These are phyloP conservation scores for Drosophila pachea DNA, from an alignment of 1,140 invertebrate genomes.

Conservation along the genomic window DNA sequence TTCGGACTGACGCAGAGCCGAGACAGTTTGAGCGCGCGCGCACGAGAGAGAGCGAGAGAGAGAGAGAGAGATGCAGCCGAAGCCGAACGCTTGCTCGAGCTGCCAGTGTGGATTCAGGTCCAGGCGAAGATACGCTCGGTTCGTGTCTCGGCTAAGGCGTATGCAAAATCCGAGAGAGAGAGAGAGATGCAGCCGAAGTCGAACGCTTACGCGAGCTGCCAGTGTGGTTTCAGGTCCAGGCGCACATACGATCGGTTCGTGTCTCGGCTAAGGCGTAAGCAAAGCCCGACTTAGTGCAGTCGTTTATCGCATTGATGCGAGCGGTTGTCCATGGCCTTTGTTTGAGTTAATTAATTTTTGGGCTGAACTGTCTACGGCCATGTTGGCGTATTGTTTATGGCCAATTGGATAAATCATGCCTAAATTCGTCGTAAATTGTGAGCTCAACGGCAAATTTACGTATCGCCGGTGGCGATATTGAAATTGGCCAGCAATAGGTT, in stretches of 20 bases:
- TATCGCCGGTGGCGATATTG: constrained; percentile 50
- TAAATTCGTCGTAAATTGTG: constrained; percentile 69
- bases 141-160: constrained; percentile 39
- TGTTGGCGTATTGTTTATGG: constrained; percentile 59
- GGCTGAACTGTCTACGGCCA: constrained; percentile 9
- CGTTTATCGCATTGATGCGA: constrained; percentile 39
- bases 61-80: background rate
- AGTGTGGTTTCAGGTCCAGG: constrained; percentile 20
- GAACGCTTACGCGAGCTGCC: constrained; percentile 7
- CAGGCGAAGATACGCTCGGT: constrained; percentile 35
- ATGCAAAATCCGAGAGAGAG: too few species aligned
- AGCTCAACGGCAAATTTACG: constrained; percentile 21
- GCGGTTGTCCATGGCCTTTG: constrained; percentile 45
- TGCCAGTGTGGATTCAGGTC: constrained; percentile 8
- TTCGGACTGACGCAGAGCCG: constrained; percentile 1
- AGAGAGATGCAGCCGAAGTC: constrained; percentile 7
- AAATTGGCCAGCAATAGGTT: constrained; percentile 65
- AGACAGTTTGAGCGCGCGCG: too few species aligned
- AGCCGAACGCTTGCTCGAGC: constrained; percentile 1
- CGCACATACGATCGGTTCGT: constrained; percentile 34
- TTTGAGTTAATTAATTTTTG: constrained; percentile 45
- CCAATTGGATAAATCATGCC: constrained; percentile 65
- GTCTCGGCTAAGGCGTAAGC: constrained; percentile 21
- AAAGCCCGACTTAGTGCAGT: constrained; percentile 23
- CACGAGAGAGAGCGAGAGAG: background rate